Percentiles rank a stretch among this genome's conserved stretches.
Evolutionary conservation across 2,113 vertebrate genomes (phyloP).

Genomic region (Marmota monax): DNA sequence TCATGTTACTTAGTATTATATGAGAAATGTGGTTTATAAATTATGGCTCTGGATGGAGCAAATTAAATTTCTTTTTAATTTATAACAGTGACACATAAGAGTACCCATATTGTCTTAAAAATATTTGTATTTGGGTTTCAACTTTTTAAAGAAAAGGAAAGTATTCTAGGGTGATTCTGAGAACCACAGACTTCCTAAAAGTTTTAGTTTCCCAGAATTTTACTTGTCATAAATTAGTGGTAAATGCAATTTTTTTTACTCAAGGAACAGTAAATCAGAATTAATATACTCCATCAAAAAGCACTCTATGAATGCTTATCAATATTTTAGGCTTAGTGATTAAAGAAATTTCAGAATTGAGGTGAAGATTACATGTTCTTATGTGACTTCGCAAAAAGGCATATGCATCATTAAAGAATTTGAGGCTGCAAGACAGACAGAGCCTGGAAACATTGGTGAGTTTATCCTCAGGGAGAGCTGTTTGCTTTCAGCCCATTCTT

Average conservation of each 20-base stretch:
- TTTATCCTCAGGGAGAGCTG: neutral
- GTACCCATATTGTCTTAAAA: neutral
- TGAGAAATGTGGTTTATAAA: neutral
- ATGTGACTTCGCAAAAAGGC: neutral
- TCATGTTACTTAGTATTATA: neutral
- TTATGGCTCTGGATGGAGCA: neutral
- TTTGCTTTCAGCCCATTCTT: neutral
- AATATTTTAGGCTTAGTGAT: neutral
- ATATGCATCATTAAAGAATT: neutral
- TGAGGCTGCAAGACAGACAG: neutral
- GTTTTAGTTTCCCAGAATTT: neutral
- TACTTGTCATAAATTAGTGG: neutral
- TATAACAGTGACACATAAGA: neutral
- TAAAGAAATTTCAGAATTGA: neutral
- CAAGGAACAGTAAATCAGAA: slow-evolving; percentile 18
- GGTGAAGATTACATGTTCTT: neutral
- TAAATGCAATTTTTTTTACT: neutral
- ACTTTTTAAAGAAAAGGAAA: neutral
- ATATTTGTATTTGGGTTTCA: neutral
- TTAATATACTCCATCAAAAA: neutral
- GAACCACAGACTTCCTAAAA: fast-evolving
- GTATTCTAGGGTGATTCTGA: neutral
- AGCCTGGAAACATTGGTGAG: neutral
- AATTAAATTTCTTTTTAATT: neutral
- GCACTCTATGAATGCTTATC: neutral